These are phyloP conservation scores for Hafferia zeledoni DNA, from an alignment of 2,797 vertebrate species.

Conservation along the genomic window DNA sequence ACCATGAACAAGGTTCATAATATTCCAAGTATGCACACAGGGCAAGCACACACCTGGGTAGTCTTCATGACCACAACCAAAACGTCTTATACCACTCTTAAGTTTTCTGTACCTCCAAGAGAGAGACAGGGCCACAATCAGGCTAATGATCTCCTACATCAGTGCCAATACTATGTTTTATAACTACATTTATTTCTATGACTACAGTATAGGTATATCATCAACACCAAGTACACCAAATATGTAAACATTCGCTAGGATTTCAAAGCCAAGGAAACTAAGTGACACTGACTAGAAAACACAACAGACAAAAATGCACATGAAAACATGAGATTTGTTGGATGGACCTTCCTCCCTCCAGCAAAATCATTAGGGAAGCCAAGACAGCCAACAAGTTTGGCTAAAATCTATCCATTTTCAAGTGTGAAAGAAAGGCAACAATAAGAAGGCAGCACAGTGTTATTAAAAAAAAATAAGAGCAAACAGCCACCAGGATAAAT, in stretches of 20 bases:
- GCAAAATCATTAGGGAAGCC: neutral
- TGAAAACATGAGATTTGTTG: neutral
- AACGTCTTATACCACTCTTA: neutral
- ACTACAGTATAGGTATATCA: neutral
- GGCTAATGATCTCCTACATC: neutral
- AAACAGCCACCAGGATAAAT: neutral
- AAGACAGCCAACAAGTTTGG: neutral
- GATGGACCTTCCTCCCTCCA: neutral
- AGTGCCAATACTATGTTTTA: neutral
- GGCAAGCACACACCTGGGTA: neutral
- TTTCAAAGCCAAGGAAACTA: constrained; percentile 28
- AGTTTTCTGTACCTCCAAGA: neutral
- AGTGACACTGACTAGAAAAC: neutral
- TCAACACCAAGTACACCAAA: neutral
- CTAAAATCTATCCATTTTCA: neutral
- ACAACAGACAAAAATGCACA: neutral
- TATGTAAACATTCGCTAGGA: neutral
- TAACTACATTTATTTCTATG: neutral
- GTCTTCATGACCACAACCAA: neutral
- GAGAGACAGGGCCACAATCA: neutral
- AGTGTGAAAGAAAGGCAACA: neutral
- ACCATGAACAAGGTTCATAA: neutral
- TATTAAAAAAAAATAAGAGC: neutral
- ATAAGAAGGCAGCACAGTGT: neutral
- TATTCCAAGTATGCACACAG: neutral